These are phyloP conservation scores for Nesoenas mayeri DNA, from an alignment of 2,113 vertebrate species.

Conservation along the genomic window DNA sequence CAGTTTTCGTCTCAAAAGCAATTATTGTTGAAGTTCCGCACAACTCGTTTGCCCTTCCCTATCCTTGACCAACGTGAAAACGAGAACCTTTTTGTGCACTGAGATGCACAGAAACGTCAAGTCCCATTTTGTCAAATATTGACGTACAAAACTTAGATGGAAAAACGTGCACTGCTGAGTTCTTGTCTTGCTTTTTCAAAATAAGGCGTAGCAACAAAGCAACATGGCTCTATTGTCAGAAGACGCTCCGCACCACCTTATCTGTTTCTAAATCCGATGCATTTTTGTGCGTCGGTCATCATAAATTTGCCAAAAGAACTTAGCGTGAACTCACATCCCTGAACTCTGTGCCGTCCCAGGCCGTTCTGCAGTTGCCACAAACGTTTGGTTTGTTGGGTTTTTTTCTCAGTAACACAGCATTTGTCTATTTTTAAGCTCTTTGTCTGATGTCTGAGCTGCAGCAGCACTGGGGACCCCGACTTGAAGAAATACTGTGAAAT, in stretches of 20 bases:
- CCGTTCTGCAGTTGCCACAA: not conserved
- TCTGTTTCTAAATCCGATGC: not conserved
- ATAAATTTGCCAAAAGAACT: not conserved
- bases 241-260: not conserved
- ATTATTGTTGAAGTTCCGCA: not conserved
- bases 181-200: not conserved
- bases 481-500: constrained; percentile 49
- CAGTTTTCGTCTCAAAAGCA: not conserved
- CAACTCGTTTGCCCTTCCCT: not conserved
- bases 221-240: not conserved
- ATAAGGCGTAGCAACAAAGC: not conserved
- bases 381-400: not conserved
- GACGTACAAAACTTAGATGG: not conserved
- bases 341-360: not conserved
- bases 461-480: not conserved
- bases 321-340: not conserved
- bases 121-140: not conserved
- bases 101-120: not conserved
- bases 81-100: not conserved
- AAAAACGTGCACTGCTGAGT: not conserved
- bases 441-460: not conserved
- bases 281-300: not conserved
- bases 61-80: not conserved
- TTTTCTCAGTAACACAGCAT: not conserved
- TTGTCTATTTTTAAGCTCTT: not conserved